These are phyloP conservation scores for Umimayanthus kanabou DNA, from an alignment of 92 coral and sea anemone species.

Conservation along the genomic window DNA sequence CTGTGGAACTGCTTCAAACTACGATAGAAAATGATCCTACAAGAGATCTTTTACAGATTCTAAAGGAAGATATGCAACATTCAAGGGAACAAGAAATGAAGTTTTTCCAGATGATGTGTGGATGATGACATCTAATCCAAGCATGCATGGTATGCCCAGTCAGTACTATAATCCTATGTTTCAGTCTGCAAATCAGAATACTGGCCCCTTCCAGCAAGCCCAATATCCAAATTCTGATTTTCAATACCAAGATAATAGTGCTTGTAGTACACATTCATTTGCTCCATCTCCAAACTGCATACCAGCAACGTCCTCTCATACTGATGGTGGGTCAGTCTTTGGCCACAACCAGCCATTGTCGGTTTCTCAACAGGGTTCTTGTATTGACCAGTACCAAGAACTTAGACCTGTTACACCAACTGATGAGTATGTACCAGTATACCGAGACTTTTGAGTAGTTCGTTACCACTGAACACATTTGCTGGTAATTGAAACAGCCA, in stretches of 20 bases:
- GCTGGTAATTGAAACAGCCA: slow-evolving; percentile 20
- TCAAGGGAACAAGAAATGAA: slow-evolving; percentile 61
- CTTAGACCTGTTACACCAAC: slow-evolving; percentile 44
- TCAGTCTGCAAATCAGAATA: slow-evolving; percentile 31
- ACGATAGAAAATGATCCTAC: slow-evolving; percentile 62
- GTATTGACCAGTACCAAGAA: slow-evolving; percentile 41
- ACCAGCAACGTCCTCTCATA: slow-evolving; percentile 23
- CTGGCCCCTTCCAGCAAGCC: slow-evolving; percentile 20
- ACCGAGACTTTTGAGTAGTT: neutral
- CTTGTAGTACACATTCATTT: slow-evolving; percentile 4
- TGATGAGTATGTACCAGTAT: slow-evolving; percentile 12
- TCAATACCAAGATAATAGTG: slow-evolving; percentile 13
- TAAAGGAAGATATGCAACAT: slow-evolving; percentile 53
- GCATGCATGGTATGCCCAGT: slow-evolving; percentile 33
- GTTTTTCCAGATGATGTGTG: slow-evolving; percentile 60
- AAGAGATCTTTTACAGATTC: slow-evolving; percentile 56
- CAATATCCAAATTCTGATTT: slow-evolving; percentile 19
- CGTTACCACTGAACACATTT: slow-evolving; percentile 3
- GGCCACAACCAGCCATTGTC: slow-evolving; percentile 14
- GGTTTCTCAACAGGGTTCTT: neutral
- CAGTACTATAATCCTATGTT: slow-evolving; percentile 38
- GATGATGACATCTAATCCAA: slow-evolving; percentile 44
- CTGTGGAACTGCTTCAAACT: slow-evolving; percentile 59
- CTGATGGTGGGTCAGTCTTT: slow-evolving; percentile 23
- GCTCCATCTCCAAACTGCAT: slow-evolving; percentile 19